Conservation (phyloP, 2,113 vertebrate species). For the Nannospalax galili region DNA sequence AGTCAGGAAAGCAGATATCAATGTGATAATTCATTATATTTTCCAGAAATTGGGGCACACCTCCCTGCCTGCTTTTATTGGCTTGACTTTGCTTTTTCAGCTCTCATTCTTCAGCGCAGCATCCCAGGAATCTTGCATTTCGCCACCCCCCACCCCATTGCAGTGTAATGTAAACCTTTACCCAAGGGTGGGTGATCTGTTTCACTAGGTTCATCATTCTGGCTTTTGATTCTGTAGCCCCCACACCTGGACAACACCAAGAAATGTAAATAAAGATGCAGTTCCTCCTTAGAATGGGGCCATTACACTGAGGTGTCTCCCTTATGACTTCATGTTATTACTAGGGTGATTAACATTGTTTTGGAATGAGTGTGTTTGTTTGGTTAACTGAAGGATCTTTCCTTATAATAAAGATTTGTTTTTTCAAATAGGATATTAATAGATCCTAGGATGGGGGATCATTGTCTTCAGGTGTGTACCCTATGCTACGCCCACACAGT, state of each 20-base stretch:
- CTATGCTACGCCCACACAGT: too few relatives aligned
- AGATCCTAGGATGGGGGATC: background rate
- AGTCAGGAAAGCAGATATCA: background rate
- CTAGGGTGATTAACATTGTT: background rate
- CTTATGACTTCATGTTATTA: constrained; percentile 23
- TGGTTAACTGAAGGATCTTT: constrained; percentile 39
- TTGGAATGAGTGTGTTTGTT: constrained; percentile 38
- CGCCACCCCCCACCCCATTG: background rate
- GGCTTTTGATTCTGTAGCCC: background rate
- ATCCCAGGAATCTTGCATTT: background rate
- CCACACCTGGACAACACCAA: background rate
- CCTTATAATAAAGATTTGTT: constrained; percentile 22
- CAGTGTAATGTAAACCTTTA: background rate
- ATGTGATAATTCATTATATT: background rate
- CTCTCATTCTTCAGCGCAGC: background rate
- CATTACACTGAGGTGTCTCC: background rate
- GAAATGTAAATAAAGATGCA: background rate
- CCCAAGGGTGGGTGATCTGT: background rate
- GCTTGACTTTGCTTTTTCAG: background rate
- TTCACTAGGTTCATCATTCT: background rate
- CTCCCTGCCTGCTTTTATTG: background rate
- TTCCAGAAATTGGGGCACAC: background rate
- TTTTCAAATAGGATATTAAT: background rate
- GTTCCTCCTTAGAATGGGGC: background rate
- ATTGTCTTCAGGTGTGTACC: background rate